A percentile compares a stretch with the other conserved stretches of the same genome.
Evolutionary conservation across 1,140 invertebrate genomes (phyloP).

Genomic region (Caerostris extrusa): DNA sequence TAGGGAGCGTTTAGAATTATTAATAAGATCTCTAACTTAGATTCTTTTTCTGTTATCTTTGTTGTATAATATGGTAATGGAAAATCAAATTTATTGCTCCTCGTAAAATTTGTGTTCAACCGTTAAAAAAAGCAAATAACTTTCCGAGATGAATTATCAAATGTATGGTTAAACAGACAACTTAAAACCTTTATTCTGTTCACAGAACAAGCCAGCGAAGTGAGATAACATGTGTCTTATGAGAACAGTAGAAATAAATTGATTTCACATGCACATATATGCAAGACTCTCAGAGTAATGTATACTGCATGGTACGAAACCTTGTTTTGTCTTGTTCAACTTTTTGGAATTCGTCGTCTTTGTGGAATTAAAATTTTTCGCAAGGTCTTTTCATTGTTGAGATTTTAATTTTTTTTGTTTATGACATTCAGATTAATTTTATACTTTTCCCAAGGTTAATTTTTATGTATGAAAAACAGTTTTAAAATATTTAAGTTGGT

Average conservation of each 20-base stretch:
- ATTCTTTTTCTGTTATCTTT: background rate
- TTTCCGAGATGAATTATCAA: background rate
- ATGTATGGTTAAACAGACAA: background rate
- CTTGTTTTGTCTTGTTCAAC: background rate
- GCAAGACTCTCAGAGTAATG: background rate
- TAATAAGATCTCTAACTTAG: background rate
- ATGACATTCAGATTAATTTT: background rate
- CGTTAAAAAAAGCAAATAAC: background rate
- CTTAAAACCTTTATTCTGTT: background rate
- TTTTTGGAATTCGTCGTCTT: background rate
- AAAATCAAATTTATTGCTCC: background rate
- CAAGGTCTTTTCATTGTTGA: background rate
- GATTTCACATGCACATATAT: background rate
- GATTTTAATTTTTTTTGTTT: background rate
- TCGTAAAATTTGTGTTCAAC: background rate
- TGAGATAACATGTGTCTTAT: background rate
- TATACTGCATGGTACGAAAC: background rate
- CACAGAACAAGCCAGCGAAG: background rate
- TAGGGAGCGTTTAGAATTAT: background rate
- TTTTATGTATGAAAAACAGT: no score
- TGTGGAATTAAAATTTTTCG: background rate
- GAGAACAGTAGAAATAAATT: background rate
- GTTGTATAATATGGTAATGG: background rate
- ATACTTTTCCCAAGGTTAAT: no score
- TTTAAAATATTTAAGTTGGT: no score